Base-by-base conservation (phyloP, 1,140 invertebrate genomes). In the Macrostomum lignano region DNA sequence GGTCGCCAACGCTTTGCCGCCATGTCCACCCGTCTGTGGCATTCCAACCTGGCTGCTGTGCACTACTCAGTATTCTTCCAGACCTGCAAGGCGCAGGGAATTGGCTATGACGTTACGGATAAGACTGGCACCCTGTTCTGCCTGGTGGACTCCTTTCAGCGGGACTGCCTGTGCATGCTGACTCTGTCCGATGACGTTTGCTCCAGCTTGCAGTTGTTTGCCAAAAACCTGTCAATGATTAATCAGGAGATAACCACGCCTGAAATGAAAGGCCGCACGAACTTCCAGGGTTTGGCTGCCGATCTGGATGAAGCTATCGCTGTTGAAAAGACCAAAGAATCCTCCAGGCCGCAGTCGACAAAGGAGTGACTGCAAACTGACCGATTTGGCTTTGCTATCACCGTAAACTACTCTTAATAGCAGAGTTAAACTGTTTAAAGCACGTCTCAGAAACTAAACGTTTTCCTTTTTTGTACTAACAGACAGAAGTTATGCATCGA, bases 61-160 rank as follows among this genome's bases (percentile, higher is more conserved):
- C 52, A 57, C 32, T 58, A 55, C 38, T 52, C 52, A 37, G 55
- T 58, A 10, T 58, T 55, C 42, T 58, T 58, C 44, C 55, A 58
- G 38, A 55, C 55, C 51, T 58, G 55, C 36, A 39, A 54, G 25
- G 55, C 55, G 13, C 51, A 57, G 37, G 52, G 51, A 20, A 57
- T 58, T 35, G 55, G 55, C 2, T 58, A 49, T 43, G 52, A 58
- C 37, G 47, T 58, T 25, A 55, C 55, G 46, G 55, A 55, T 43
- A 35, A 17, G 9, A 21, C 11, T 5, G 55, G 55, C 2, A 48
- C 50, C 25, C 44, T 49, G 11, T 58, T 58, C 32, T 53, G 48
- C 21, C 36, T 58, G 9, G 41, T 56, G 24, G 55, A 58, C 41
- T 52, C 49, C 38, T 44, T 47, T 28, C 52, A 51, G 36, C 46